A percentile compares a stretch with the other conserved stretches of the same genome.
phyloP scores from a whole-genome alignment of 1,140 invertebrate species.

The Camponotus vicinus region DNA sequence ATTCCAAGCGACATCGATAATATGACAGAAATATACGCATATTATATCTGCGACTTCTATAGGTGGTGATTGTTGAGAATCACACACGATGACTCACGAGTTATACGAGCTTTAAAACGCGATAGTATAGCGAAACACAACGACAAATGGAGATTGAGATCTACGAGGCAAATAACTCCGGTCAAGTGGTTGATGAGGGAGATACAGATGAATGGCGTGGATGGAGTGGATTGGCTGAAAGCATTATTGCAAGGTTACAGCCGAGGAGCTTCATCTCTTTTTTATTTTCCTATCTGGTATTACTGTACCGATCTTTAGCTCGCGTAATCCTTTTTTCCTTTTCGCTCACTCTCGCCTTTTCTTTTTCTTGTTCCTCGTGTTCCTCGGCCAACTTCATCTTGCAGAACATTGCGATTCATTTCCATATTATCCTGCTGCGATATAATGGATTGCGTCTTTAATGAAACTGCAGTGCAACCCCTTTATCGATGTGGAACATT shows the following conservation, averaged over 20 bases:
- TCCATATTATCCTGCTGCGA: constrained; percentile 48
- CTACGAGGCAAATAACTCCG: constrained; percentile 44
- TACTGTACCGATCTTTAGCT: constrained; percentile 13
- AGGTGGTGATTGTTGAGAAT: background rate
- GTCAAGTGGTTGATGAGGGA: constrained; percentile 5
- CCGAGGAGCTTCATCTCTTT: constrained; percentile 4
- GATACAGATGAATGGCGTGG: constrained; percentile 19
- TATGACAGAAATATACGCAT: background rate
- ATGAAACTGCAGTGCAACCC: constrained; percentile 35
- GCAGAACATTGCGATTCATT: constrained; percentile 37
- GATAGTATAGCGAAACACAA: constrained; percentile 2
- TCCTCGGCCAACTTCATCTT: background rate
- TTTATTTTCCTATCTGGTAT: constrained; percentile 18
- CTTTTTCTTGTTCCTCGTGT: constrained; percentile 15
- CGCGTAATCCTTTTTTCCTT: constrained; percentile 30
- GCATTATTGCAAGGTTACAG: constrained; percentile 74
- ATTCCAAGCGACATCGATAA: background rate
- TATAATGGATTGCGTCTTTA: constrained; percentile 56
- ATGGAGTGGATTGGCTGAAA: constrained; percentile 61
- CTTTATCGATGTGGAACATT: constrained; percentile 47
- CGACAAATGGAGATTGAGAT: constrained; percentile 40
- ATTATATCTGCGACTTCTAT: background rate
- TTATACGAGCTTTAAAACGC: constrained; percentile 17
- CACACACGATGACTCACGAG: background rate
- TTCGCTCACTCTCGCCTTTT: constrained; percentile 52